Percentiles rank a stretch among this genome's conserved stretches.
Evolutionary conservation across 2,113 vertebrate species (phyloP).

Genomic region (Arenaria interpres): DNA sequence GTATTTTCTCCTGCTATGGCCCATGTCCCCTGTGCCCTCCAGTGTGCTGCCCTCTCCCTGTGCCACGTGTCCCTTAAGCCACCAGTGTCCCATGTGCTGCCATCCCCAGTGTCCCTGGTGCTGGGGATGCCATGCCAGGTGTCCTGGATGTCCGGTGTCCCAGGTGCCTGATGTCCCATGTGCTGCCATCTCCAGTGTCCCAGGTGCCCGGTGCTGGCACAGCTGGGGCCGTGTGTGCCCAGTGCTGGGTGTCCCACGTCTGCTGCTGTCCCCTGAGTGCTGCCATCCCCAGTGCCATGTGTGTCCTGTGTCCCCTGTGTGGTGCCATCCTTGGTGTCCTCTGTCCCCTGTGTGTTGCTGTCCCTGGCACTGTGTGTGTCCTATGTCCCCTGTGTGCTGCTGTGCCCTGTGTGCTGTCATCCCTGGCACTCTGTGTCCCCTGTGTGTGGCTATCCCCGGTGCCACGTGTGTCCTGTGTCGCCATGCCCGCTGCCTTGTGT

Average conservation of each 20-base stretch:
- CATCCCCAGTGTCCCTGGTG: neutral
- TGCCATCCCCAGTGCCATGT: neutral
- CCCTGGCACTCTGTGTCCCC: too few relatives aligned
- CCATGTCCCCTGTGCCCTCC: too few relatives aligned
- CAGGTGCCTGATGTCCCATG: neutral
- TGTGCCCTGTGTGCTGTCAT: neutral
- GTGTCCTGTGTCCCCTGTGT: too few relatives aligned
- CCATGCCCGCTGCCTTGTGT: neutral
- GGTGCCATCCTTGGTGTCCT: neutral
- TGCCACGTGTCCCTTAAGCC: neutral
- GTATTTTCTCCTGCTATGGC: neutral
- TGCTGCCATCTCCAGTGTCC: neutral
- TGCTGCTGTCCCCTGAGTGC: neutral
- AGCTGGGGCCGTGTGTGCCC: neutral
- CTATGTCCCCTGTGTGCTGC: rapidly evolving
- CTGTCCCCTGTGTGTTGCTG: too few relatives aligned
- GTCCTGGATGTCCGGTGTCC: neutral
- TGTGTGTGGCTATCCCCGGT: too few relatives aligned
- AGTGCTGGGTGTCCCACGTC: neutral
- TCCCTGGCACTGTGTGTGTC: neutral
- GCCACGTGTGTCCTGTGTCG: too few relatives aligned
- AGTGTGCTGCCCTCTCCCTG: neutral
- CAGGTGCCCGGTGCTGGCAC: neutral
- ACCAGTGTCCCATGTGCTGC: neutral
- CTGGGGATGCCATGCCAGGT: neutral